These are phyloP conservation scores for Chamaea fasciata DNA, from an alignment of 2,113 vertebrate genomes.

Conservation along the genomic window DNA sequence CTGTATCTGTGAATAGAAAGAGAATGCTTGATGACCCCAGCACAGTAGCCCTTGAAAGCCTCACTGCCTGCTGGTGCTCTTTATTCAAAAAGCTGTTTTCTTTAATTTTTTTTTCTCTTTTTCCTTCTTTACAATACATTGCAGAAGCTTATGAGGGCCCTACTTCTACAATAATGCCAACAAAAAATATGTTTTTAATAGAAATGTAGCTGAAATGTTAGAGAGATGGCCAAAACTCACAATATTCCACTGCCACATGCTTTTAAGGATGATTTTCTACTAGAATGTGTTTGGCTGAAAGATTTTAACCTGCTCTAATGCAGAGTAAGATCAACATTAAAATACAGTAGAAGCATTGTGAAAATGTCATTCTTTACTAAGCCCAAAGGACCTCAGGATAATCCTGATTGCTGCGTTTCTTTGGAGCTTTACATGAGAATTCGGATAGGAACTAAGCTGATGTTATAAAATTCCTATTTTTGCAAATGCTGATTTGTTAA, in stretches of 20 bases:
- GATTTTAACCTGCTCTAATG: background rate
- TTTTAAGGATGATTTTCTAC: background rate
- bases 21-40: background rate
- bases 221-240: background rate
- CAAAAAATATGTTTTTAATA: background rate
- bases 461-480: background rate
- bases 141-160: background rate
- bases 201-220: background rate
- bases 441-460: background rate
- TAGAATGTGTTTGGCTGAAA: background rate
- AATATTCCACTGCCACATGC: background rate
- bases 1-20: background rate
- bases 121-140: background rate
- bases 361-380: slow-evolving; percentile 21
- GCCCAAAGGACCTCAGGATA: background rate
- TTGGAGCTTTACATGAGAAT: background rate
- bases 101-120: background rate
- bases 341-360: slow-evolving; percentile 10
- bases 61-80: background rate
- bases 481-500: background rate
- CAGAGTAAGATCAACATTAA: background rate
- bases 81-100: background rate
- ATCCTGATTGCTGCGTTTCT: background rate
- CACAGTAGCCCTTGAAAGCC: background rate
- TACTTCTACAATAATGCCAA: background rate